These are phyloP conservation scores for Pampus argenteus DNA, from an alignment of 2,797 vertebrate species.

Conservation along the genomic window DNA sequence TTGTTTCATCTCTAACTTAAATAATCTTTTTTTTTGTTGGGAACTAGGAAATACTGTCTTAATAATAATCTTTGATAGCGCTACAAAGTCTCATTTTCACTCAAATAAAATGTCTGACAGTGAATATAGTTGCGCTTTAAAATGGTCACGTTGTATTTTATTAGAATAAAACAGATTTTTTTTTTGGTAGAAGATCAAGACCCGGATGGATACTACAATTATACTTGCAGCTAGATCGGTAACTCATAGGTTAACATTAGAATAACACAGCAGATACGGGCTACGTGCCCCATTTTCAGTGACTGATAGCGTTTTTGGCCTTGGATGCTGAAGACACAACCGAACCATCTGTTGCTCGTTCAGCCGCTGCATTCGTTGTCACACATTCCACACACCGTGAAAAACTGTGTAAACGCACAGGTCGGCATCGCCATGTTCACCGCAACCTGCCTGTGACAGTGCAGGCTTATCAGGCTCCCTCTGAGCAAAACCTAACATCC, in stretches of 20 bases:
- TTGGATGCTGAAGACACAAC: neutral
- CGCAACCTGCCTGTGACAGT: neutral
- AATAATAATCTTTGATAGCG: too few relatives aligned
- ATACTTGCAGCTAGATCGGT: neutral
- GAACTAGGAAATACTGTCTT: too few relatives aligned
- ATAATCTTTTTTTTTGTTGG: neutral
- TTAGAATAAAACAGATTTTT: too few relatives aligned
- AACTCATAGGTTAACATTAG: neutral
- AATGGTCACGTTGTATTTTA: too few relatives aligned
- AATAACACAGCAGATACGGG: neutral
- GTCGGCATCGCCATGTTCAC: neutral
- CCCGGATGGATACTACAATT: neutral
- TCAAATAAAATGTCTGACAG: neutral
- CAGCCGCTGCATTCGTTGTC: constrained; percentile 10
- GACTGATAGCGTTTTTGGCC: neutral
- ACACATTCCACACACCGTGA: constrained; percentile 15
- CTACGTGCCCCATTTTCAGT: neutral
- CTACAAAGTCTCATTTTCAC: too few relatives aligned
- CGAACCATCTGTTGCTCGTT: constrained; percentile 27
- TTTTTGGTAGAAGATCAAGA: neutral
- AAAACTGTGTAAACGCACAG: constrained; percentile 3
- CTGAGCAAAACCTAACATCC: neutral
- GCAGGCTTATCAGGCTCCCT: too few relatives aligned
- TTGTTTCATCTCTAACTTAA: too few relatives aligned
- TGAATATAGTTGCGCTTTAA: too few relatives aligned